Conservation (phyloP, 1,140 invertebrate genomes). For the Pseudomyrmex concolor region DNA sequence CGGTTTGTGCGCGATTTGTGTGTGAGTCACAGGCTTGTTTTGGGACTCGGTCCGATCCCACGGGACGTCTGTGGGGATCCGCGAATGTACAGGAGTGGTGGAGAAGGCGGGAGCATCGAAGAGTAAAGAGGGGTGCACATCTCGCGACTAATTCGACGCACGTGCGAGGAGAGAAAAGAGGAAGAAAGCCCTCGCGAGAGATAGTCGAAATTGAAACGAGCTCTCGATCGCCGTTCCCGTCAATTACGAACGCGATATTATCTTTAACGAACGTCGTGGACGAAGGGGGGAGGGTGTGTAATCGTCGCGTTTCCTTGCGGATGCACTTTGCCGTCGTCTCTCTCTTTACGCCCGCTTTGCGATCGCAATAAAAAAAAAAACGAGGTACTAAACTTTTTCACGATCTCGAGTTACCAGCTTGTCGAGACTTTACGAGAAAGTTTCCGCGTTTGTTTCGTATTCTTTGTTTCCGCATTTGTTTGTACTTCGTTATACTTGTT, state of each 20-base stretch:
- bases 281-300: neutral
- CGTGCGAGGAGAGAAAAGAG: conserved; percentile 71
- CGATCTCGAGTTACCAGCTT: conserved; percentile 10
- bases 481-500: neutral
- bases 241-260: conserved; percentile 39
- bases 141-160: conserved; percentile 76
- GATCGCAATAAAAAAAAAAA: conserved; percentile 42
- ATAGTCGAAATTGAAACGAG: conserved; percentile 65
- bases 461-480: no score
- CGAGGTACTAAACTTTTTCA: conserved; percentile 48
- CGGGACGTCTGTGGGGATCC: conserved; percentile 46
- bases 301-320: neutral
- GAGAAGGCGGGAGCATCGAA: no score
- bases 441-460: conserved; percentile 16
- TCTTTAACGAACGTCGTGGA: conserved; percentile 7
- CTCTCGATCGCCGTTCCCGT: conserved; percentile 45
- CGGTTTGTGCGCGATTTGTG: conserved; percentile 53
- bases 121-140: conserved; percentile 6
- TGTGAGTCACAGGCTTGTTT: conserved; percentile 66
- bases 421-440: conserved; percentile 25
- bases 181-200: conserved; percentile 29
- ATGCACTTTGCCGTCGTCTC: neutral
- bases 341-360: conserved; percentile 30
- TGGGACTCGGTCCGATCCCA: conserved; percentile 63
- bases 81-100: neutral